Evolutionary conservation across 2,113 vertebrate genomes (phyloP).

Genomic region (Hirundichthys speculiger): DNA sequence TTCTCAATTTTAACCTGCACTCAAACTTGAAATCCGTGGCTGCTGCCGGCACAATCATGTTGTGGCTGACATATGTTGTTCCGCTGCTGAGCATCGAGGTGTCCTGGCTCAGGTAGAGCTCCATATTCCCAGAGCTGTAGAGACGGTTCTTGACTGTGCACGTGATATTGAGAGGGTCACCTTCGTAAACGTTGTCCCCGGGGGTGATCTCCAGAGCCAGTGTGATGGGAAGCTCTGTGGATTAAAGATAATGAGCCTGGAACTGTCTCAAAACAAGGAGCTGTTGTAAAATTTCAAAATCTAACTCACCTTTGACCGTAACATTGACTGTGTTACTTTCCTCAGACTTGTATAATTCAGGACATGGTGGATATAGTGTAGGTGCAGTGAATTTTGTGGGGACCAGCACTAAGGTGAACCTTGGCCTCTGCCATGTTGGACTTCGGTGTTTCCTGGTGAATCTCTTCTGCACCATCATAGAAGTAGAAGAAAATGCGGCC

Average conservation of each 20-base stretch:
- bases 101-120: conserved; percentile 53
- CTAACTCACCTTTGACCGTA: conserved; percentile 59
- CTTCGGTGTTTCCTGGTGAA: rapidly evolving
- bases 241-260: neutral
- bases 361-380: conserved; percentile 44
- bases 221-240: conserved; percentile 60
- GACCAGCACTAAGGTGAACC: conserved; percentile 18
- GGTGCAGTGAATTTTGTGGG: conserved; percentile 55
- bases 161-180: conserved; percentile 64
- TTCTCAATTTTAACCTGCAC: conserved; percentile 47
- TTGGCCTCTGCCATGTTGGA: neutral
- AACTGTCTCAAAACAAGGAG: neutral
- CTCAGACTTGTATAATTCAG: conserved; percentile 3
- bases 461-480: conserved; percentile 28
- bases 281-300: neutral
- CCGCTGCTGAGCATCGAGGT: neutral
- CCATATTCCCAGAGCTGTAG: rapidly evolving
- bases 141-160: conserved; percentile 29
- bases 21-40: conserved; percentile 51
- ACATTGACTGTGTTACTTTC: conserved; percentile 51
- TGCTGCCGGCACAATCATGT: conserved; percentile 7
- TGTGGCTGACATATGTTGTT: conserved; percentile 15
- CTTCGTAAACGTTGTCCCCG: conserved; percentile 64
- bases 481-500: conserved; percentile 63
- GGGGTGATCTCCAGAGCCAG: conserved; percentile 61